Evolutionary conservation across 2,888 invertebrate species (phyloP), one percentile per base, ranked within the genome.

Genomic region (Sinotaia quadrata): DNA sequence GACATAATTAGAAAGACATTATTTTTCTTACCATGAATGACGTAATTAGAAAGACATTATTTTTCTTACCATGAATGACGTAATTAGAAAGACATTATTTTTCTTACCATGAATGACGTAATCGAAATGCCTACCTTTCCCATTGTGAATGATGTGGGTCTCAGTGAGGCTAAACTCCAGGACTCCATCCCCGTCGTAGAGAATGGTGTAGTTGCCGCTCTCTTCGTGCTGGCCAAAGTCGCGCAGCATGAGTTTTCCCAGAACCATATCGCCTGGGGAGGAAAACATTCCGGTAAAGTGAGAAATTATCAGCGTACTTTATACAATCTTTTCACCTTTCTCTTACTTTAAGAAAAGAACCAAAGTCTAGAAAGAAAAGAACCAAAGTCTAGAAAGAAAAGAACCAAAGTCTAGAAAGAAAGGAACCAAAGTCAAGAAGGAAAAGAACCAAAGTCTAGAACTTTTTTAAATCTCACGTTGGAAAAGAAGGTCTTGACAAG

Each of bases 141-240:
- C 77, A 33, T 76, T 68, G 65, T 78, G 72, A 12, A 72, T 61
- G 7, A 75, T 68, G 8, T 71, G 68, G 18, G 75, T 31, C n/a
- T 67, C 34, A 10, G 72, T 69, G 2, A 80, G 69, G 7, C 59
- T 52, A 41, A 81, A 75, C 4, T 56, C 68, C 0, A 82, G 51
- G 31, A 76, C 76, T 29, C 81, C 82, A 12, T 82, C 79, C 0
- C 82, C 82, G 34, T 82, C 80, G 68, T 79, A 82, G 7, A 79
- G 69, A 4, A 82, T 47, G 3, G 79, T 78, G 61, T 76, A 82
- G 60, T 77, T 76, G 4, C 80, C 79, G 27, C 70, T 68, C 2
- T 76, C 74, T 27, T 71, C 76, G 49, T 75, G 72, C 3, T 34
- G 24, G 27, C 73, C 74, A 18, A 69, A 68, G 51, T 31, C 52